phyloP scores from a whole-genome alignment of 1,140 invertebrate genomes.

The Musca domestica region DNA sequence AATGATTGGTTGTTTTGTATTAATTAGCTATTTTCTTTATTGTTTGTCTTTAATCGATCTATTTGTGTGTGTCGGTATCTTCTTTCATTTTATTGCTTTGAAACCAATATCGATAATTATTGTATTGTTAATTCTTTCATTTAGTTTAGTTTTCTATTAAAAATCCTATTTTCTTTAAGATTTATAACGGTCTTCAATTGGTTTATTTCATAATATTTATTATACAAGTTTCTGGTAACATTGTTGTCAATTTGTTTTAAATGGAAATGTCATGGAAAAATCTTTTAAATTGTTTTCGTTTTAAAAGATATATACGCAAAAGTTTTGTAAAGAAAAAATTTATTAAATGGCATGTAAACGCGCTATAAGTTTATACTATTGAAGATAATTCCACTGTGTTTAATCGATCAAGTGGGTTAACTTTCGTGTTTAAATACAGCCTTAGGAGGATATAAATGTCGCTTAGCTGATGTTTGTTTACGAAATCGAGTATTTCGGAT shows the following conservation, averaged over 20 bases:
- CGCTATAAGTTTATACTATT: no score
- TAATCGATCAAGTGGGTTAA: no score
- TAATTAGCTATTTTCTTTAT: conserved; percentile 29
- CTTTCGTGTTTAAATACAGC: no score
- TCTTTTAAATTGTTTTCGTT: not conserved
- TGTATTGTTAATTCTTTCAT: not conserved
- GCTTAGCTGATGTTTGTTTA: no score
- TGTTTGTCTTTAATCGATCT: conserved; percentile 25
- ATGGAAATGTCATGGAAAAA: not conserved
- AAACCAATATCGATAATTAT: conserved; percentile 23
- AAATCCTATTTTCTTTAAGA: conserved; percentile 25
- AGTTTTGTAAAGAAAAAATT: not conserved
- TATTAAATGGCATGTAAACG: no score
- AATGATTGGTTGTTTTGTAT: conserved; percentile 31
- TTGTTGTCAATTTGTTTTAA: not conserved
- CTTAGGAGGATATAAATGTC: no score
- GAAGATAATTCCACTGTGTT: no score
- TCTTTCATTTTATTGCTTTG: conserved; percentile 25
- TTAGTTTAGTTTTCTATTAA: conserved; percentile 26
- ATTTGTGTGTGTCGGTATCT: conserved; percentile 21
- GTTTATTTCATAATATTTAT: conserved; percentile 14
- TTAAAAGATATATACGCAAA: conserved; percentile 7
- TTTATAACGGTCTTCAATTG: conserved; percentile 10
- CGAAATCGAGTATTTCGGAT: no score
- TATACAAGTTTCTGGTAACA: conserved; percentile 25